Evolutionary conservation across 30 jellyfish, hydroid and myxozoan species (phyloP), one percentile per base, ranked within the genome.

Genomic region (Cassiopea xamachana): DNA sequence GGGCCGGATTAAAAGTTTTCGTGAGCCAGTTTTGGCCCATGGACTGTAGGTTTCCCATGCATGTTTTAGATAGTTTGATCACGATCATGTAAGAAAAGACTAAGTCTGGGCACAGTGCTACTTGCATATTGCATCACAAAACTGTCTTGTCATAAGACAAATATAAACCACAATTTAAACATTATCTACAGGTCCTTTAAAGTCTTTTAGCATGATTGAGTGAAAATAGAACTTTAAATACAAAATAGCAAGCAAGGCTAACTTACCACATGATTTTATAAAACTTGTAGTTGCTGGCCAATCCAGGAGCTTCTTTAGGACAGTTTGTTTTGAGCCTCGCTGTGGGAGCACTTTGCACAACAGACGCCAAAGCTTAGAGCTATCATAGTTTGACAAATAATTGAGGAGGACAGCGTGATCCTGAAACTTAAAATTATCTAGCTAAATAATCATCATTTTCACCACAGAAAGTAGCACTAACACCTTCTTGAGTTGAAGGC

Each of bases 281-380:
- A 81, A 17, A 13, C 68, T 55, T 6, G 48, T 19, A 47, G 89
- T 6, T 17, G 81, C 58, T 9, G 80, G 80, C 89, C 89, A 81
- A 13, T 46, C 80, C 48, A 81, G 69, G 1, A 81, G 69, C 45
- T 60, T 60, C 46, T 44, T 60, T 12, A 81, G 9, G 4, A 59
- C 43, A 5, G 19, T 48, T 18, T 0, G n/a, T 15, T 49, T 4
- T 17, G 70, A n/a, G 1, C 43, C 15, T 6, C 14, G 43, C 0
- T 48, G 0, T 59, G 80, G 7, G 61, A 81, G 46, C 69, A 51
- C 79, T 69, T 81, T 81, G 44, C 0, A 27, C 16, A 19, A 64
- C 14, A 81, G 58, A 3, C 47, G 49, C 89, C 89, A 81, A 1
- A 59, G 62, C 16, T 51, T 55, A 58, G 67, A 48, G 13, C 0